Base-by-base conservation (phyloP, 2,113 vertebrate species). In the Mugil cephalus region DNA sequence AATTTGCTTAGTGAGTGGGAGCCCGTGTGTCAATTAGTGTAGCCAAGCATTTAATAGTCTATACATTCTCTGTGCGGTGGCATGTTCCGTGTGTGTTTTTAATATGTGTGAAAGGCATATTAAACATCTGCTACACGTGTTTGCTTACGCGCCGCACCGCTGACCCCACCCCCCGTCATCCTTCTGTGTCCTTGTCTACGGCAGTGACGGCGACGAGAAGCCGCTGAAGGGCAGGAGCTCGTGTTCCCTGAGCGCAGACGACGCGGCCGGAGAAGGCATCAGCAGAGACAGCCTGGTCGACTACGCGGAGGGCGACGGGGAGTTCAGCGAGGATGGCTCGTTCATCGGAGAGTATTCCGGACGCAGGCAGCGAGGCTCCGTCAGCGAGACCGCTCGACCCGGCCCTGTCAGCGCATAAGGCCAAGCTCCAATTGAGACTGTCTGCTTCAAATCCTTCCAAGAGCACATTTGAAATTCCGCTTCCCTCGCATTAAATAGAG, bases 291-390 rank as follows among this genome's bases (percentile, higher is more conserved):
- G 89, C 80, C 71, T 92, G 53, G 85, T 35, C 1, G 87, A 89
- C 70, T 93, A 92, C 13, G 69, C 87, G 0, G 88, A 93, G 2
- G 88, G 76, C 0, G 91, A 54, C 9, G 63, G 56, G n/a, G 85
- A 93, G 73, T 94, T 93, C 81, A 72, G 77, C 9, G 93, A 94
- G 79, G 93, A 94, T 4, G 93, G 93, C 4, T 94, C 93, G 21
- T 94, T 94, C 68, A 94, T 94, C 3, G 93, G 93, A 10, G 91
- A 93, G 82, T 94, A 94, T 76, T 86, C 80, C 1, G 80, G 9
- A 48, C 48, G 7, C 39, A 89, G 38, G 46, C 84, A 62, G 13
- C 6, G 68, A 46, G 73, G 71, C n/a, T 91, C 91, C 47, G 70
- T 78, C 10, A 75, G 65, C 21, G 89, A 91, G 43, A 50, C 71